These are phyloP conservation scores for Homarus americanus DNA, from an alignment of 1,140 invertebrate genomes.

Conservation along the genomic window DNA sequence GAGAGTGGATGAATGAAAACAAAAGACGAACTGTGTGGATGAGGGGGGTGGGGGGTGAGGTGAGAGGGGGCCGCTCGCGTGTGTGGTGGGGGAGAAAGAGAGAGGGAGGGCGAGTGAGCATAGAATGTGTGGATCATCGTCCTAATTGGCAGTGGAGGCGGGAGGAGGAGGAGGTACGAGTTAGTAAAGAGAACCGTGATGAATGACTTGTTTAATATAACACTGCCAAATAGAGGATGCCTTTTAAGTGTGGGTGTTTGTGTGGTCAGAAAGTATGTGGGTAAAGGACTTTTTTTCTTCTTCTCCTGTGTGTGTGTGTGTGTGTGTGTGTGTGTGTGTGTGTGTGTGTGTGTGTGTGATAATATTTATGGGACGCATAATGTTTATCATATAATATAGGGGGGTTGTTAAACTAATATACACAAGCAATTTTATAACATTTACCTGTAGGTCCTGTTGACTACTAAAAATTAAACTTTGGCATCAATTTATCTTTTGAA, in stretches of 20 bases:
- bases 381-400: no score
- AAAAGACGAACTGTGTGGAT: neutral
- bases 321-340: no score
- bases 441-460: no score
- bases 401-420: no score
- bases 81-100: neutral
- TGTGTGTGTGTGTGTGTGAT: no score
- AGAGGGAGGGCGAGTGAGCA: neutral
- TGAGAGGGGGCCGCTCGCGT: neutral
- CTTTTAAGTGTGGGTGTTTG: neutral
- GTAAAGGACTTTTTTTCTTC: neutral
- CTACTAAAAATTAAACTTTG: no score
- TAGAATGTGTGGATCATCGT: neutral
- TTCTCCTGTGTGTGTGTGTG: no score
- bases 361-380: no score
- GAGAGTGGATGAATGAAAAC: neutral
- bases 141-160: neutral
- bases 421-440: no score
- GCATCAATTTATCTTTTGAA: no score
- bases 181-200: neutral
- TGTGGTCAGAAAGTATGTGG: neutral
- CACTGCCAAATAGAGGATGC: neutral
- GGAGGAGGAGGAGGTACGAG: slow-evolving; percentile 7
- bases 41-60: neutral
- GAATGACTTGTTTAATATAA: neutral